A percentile compares a stretch with the other conserved stretches of the same genome.
These are phyloP conservation scores for Acanthurus tractus DNA, from an alignment of 2,797 vertebrate species.

Conservation along the genomic window DNA sequence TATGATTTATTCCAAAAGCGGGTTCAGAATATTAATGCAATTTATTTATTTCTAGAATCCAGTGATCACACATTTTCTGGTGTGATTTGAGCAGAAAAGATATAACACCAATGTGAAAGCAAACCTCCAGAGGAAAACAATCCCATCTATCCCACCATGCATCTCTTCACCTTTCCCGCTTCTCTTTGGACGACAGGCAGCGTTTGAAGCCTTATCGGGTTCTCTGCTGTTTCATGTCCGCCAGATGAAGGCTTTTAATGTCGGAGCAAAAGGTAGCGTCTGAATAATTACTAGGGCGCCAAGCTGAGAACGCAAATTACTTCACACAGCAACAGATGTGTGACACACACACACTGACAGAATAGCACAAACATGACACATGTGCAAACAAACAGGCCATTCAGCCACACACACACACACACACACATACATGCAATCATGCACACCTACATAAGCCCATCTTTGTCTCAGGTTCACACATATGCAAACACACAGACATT, in stretches of 20 bases:
- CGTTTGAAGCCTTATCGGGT: conserved; percentile 86
- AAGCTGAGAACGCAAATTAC: conserved; percentile 88
- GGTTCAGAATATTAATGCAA: conserved; percentile 62
- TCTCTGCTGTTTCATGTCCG: conserved; percentile 82
- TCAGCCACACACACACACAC: conserved; percentile 37
- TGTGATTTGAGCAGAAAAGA: conserved; percentile 57
- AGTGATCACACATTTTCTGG: conserved; percentile 64
- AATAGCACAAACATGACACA: conserved; percentile 43
- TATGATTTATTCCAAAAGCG: conserved; percentile 49
- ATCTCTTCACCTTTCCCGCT: conserved; percentile 82
- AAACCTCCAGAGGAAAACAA: conserved; percentile 81
- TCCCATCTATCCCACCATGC: conserved; percentile 76
- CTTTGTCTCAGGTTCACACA: conserved; percentile 25
- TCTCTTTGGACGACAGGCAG: conserved; percentile 75
- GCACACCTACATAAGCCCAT: conserved; percentile 1
- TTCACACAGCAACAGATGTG: conserved; percentile 84
- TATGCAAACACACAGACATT: neutral
- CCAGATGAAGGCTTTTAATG: conserved; percentile 87
- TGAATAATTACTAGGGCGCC: conserved; percentile 86
- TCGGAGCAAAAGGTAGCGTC: conserved; percentile 84
- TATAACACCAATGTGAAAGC: conserved; percentile 64
- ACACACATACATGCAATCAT: conserved; percentile 43
- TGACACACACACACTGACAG: conserved; percentile 48
- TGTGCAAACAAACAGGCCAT: conserved; percentile 56
- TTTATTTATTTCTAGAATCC: conserved; percentile 54